phyloP scores from a whole-genome alignment of 23 tunicate genomes.

The Trididemnum miniatum region DNA sequence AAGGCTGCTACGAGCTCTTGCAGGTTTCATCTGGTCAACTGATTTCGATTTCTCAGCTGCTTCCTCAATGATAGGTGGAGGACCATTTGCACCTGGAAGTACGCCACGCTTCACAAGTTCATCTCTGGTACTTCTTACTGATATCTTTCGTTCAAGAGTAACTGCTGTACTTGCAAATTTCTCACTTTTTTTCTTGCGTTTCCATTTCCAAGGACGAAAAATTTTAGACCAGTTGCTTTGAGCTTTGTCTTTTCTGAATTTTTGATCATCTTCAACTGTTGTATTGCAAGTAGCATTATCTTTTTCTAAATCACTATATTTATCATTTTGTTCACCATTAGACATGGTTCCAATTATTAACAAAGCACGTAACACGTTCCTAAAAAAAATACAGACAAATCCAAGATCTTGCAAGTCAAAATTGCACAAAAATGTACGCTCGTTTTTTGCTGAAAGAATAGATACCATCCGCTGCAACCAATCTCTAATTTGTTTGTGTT shows the following conservation, averaged over 20 bases:
- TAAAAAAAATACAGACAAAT: too few species aligned
- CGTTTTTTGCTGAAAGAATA: too few species aligned
- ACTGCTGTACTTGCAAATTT: constrained; percentile 66
- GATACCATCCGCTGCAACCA: too few species aligned
- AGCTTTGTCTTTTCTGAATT: constrained; percentile 66
- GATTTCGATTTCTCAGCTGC: background rate
- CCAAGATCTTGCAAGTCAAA: too few species aligned
- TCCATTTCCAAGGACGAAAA: constrained; percentile 95
- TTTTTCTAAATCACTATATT: too few species aligned
- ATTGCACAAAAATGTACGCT: too few species aligned
- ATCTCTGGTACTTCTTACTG: constrained; percentile 86
- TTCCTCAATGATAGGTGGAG: background rate
- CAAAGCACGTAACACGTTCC: too few species aligned
- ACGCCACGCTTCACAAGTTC: constrained; percentile 77
- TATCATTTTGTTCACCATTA: too few species aligned
- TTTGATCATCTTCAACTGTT: constrained; percentile 3
- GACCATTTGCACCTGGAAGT: background rate
- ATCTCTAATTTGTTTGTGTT: too few species aligned
- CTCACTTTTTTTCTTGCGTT: constrained; percentile 84
- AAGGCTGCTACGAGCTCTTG: background rate
- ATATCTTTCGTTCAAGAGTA: constrained; percentile 83
- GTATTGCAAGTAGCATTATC: too few species aligned
- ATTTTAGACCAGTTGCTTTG: constrained; percentile 84
- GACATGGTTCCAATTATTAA: too few species aligned
- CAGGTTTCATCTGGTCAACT: background rate